phyloP scores from a whole-genome alignment of 30 jellyfish, hydroid and myxozoan species.

The Hydra vulgaris region DNA sequence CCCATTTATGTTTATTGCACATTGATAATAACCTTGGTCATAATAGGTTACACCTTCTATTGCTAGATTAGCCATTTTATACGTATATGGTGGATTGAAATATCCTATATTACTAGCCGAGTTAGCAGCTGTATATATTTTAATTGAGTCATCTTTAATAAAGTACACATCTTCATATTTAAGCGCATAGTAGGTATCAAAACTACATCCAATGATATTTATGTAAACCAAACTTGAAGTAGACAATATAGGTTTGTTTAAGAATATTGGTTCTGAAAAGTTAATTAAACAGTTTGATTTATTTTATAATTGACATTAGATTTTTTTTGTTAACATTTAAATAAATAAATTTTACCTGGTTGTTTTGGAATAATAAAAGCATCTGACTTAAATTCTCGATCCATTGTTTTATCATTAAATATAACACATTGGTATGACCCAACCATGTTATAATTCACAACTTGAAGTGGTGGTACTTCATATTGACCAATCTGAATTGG shows the following conservation, averaged over 20 bases:
- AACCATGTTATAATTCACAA: not conserved
- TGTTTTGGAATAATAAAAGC: not conserved
- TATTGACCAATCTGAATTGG: not conserved
- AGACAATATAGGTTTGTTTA: not conserved
- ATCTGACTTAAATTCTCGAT: not conserved
- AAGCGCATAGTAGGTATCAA: not conserved
- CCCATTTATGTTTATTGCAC: not conserved
- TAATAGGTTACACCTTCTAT: not conserved
- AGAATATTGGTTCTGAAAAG: not conserved
- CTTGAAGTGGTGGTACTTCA: not conserved
- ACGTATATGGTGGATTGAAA: not conserved
- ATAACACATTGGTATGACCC: not conserved
- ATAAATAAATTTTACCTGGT: not conserved
- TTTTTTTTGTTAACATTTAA: too few relatives aligned
- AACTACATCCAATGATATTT: not conserved
- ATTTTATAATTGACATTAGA: too few relatives aligned
- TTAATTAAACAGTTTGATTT: too few relatives aligned
- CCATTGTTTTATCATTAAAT: not conserved
- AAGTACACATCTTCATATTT: not conserved
- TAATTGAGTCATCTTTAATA: not conserved
- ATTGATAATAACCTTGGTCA: not conserved
- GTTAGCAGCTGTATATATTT: not conserved
- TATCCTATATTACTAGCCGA: not conserved
- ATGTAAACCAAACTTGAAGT: not conserved
- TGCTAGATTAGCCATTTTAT: not conserved